Percentiles rank a stretch among this genome's conserved stretches.
Evolutionary conservation across 2,113 vertebrate genomes (phyloP).

Genomic region (Rhineura floridana): DNA sequence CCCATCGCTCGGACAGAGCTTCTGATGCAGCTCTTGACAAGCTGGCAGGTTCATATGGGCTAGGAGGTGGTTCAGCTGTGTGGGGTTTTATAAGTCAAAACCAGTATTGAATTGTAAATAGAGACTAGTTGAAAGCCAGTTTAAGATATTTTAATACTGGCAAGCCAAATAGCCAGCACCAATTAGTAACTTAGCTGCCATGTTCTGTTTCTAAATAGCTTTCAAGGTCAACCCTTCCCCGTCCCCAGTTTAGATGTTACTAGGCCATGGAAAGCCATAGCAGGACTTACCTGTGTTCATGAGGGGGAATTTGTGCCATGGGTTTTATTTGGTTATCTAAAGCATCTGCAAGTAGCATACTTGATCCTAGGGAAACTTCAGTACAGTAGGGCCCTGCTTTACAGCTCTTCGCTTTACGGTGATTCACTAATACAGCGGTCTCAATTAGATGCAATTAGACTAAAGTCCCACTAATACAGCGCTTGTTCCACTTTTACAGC

Average conservation of each 20-base stretch:
- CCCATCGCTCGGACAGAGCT: not conserved
- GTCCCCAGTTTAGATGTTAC: not conserved
- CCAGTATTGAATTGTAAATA: not conserved
- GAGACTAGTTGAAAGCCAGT: not conserved
- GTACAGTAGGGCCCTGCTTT: too few relatives aligned
- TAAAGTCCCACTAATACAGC: too few relatives aligned
- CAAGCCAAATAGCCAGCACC: not conserved
- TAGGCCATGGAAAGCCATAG: not conserved
- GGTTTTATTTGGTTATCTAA: not conserved
- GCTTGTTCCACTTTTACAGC: too few relatives aligned
- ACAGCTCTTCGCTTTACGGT: too few relatives aligned
- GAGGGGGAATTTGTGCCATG: not conserved
- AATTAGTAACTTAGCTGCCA: not conserved
- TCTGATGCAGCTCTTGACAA: not conserved
- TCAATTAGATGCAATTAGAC: too few relatives aligned
- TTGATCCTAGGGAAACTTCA: not conserved
- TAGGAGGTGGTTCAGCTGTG: not conserved
- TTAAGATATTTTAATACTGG: not conserved
- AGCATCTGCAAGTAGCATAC: not conserved
- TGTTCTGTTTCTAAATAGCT: not conserved
- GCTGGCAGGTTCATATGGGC: not conserved
- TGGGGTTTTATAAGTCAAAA: not conserved
- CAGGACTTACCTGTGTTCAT: not conserved
- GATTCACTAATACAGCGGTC: too few relatives aligned
- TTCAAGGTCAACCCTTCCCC: not conserved